phyloP scores from a whole-genome alignment of 2,797 vertebrate genomes.

The Sebastes diploproa region DNA sequence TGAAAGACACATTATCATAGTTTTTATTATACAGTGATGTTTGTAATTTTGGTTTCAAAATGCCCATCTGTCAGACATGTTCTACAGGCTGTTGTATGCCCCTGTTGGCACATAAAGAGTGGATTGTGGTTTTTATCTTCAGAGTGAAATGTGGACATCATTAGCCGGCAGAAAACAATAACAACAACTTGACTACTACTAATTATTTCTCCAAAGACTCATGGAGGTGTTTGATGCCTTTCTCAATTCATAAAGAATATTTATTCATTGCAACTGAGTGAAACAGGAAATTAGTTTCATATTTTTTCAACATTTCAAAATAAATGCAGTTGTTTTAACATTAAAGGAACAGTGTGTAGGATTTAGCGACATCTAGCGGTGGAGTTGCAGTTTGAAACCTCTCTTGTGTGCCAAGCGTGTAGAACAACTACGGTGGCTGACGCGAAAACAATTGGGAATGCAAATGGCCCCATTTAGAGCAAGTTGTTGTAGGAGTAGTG shows the following conservation, averaged over 20 bases:
- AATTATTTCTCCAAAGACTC: neutral
- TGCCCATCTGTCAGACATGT: neutral
- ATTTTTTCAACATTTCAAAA: neutral
- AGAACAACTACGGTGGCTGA: too few relatives aligned
- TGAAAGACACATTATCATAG: neutral
- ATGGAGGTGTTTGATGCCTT: neutral
- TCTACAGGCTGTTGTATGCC: neutral
- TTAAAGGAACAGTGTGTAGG: too few relatives aligned
- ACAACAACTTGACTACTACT: neutral
- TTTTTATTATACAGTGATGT: neutral
- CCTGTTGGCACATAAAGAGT: neutral
- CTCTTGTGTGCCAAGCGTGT: too few relatives aligned
- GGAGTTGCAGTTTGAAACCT: too few relatives aligned
- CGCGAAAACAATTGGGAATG: too few relatives aligned
- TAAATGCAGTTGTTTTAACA: neutral
- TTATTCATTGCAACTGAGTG: neutral
- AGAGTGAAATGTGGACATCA: slow-evolving; percentile 4
- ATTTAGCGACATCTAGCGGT: too few relatives aligned
- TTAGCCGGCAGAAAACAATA: neutral
- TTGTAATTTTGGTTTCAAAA: neutral
- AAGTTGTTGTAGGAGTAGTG: too few relatives aligned
- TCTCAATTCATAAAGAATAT: neutral
- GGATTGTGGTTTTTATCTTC: neutral
- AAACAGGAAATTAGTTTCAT: neutral
- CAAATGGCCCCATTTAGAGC: too few relatives aligned